Evolutionary conservation across 1,140 invertebrate species (phyloP), one percentile per base, ranked within the genome.

Genomic region (Aphidius gifuensis): DNA sequence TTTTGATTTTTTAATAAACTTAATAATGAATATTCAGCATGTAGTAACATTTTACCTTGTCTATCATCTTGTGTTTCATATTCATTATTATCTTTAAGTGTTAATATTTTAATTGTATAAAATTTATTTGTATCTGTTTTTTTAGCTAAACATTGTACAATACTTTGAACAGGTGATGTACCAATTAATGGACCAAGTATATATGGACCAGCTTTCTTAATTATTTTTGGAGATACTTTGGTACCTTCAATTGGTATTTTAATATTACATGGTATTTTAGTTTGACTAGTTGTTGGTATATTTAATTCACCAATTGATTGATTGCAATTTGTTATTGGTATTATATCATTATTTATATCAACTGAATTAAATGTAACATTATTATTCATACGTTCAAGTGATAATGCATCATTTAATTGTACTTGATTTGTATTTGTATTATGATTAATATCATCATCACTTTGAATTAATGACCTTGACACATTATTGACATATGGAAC

Each of bases 1-100:
- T 87, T 83, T 68, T 89, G 85, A 70, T 88, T 84, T 55, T 87
- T 84, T 3, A 93, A 78, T 38, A 92, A 74, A 46, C 88, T 90
- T 38, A 92, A 78, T 11, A 93, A 75, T 11, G 89, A 89, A 79
- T 90, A 91, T 75, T 93, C 92, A 3, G 90, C 92, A 69, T 92
- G 89, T 6, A 93, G 71, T 9, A 93, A 73, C 87, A 92, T 91
- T 80, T 92, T 92, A 5, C 90, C 91, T 78, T 92, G 91, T 48
- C 84, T 78, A 69, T 92, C 90, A 80, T 92, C 90, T 66, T 91
- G 87, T 1, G 85, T 87, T 76, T 92, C 89, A 60, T 85, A 79
- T 56, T 85, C 80, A 5, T 82, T 80, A 9, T 87, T 80, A 74
- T 82, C 80, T 65, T 77, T 80, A 57, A 85, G 70, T 16, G 82